Percentiles rank a stretch among this genome's conserved stretches.
phyloP scores from a whole-genome alignment of 2,888 invertebrate genomes.

The Argyresthia goedartella region DNA sequence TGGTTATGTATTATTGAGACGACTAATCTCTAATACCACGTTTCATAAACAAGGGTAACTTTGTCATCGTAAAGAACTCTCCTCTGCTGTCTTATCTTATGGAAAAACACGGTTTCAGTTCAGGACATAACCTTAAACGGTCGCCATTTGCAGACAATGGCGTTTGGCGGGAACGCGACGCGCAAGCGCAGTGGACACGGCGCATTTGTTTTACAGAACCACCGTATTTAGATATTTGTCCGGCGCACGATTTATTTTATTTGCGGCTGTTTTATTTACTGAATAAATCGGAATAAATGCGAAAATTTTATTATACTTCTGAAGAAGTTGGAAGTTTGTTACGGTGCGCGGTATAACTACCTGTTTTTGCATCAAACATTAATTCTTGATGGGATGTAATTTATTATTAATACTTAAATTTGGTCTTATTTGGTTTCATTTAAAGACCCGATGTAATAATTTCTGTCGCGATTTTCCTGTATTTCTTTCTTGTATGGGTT shows the following conservation, averaged over 20 bases:
- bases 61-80: not conserved
- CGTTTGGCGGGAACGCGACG: conserved; percentile 40
- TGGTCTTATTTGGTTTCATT: too few relatives aligned
- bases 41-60: not conserved
- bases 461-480: too few relatives aligned
- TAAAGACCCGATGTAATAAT: too few relatives aligned
- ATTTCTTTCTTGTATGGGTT: too few relatives aligned
- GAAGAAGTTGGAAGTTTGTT: too few relatives aligned
- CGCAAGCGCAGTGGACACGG: conserved; percentile 16
- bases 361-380: too few relatives aligned
- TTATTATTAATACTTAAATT: too few relatives aligned
- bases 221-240: conserved; percentile 10
- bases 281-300: not conserved
- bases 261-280: not conserved
- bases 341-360: too few relatives aligned
- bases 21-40: not conserved
- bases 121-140: conserved; percentile 44
- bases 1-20: not conserved
- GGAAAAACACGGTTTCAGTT: conserved; percentile 29
- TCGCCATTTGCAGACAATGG: conserved; percentile 61
- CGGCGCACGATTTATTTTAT: conserved; percentile 1
- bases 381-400: too few relatives aligned
- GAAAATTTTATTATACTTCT: too few relatives aligned
- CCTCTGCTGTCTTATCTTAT: not conserved
- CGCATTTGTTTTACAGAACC: conserved; percentile 17